Evolutionary conservation across 2,113 vertebrate species (phyloP), one percentile per base, ranked within the genome.

Genomic region (Esox niger): DNA sequence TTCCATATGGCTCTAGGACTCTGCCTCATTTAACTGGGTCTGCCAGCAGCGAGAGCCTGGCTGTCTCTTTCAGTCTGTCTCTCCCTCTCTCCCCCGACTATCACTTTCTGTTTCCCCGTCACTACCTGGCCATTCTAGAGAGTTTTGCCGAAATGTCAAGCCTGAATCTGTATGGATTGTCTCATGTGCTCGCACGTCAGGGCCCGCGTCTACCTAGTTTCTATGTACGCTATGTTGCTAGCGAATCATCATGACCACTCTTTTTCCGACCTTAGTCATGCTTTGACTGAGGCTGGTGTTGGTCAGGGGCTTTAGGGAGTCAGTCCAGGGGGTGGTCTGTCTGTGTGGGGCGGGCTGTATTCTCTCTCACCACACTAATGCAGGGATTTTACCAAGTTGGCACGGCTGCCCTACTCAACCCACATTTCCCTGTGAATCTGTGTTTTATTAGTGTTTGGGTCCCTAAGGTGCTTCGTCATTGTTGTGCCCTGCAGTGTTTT

Each of bases 1-100:
- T 90, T 90, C 88, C 87, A 89, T 86, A 88, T 90, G 89, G 82
- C 68, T 71, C 68, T 65, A 76, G 83, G 79, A 85, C 79, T 52
- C 58, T 68, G 79, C 64, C 73, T n/a, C n/a, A n/a, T n/a, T 54
- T 80, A 79, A 80, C 76, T 66, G 84, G 73, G 61, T n/a, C 79
- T 83, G 77, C 82, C 84, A 82, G 85, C 78, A 68, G 77, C n/a
- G n/a, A n/a, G 71, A 73, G 52, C 78, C 77, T 56, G 62, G 72
- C 78, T 81, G 67, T 68, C 60, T 43, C 29, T n/a, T n/a, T n/a
- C n/a, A n/a, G 76, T 78, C 74, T 29, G n/a, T 52, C n/a, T 75
- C 72, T 71, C 77, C 75, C 73, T 71, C 58, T 61, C 13, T 32
- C 55, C 25, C 11, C 35, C 5, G 35, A 38, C 55, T 57, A 21